Conservation (phyloP, 2,797 vertebrate species). For the Erethizon dorsatum region DNA sequence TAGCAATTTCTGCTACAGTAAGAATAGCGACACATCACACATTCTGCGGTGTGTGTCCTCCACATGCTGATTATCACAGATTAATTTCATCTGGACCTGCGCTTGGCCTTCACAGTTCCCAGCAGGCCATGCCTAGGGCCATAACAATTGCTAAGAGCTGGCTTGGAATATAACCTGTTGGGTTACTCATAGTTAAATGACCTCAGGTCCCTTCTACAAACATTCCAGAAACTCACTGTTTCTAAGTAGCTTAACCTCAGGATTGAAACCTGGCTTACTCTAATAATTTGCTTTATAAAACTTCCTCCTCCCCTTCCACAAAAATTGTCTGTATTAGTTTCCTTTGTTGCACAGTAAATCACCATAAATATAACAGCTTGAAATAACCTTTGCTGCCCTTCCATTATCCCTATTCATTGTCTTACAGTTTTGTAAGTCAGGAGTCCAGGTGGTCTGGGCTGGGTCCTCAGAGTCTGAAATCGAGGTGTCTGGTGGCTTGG, state of each 20-base stretch:
- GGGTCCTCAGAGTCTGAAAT: neutral
- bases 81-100: neutral
- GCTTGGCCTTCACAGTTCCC: neutral
- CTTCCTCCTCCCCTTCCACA: too few relatives aligned
- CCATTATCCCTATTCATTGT: neutral
- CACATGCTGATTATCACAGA: neutral
- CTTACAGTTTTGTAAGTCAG: neutral
- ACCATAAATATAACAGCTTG: neutral
- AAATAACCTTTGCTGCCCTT: neutral
- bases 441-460: neutral
- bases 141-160: neutral
- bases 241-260: neutral
- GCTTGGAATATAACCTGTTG: neutral
- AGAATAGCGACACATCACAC: neutral
- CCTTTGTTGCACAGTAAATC: neutral
- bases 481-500: neutral
- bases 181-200: neutral
- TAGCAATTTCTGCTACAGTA: neutral
- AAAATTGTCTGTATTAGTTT: neutral
- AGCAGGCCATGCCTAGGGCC: neutral
- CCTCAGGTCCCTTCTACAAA: neutral
- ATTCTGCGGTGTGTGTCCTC: too few relatives aligned
- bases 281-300: neutral
- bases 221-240: neutral
- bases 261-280: constrained; percentile 3